Evolutionary conservation across 92 coral and sea anemone genomes (phyloP).

Genomic region (Phenganax marumi): DNA sequence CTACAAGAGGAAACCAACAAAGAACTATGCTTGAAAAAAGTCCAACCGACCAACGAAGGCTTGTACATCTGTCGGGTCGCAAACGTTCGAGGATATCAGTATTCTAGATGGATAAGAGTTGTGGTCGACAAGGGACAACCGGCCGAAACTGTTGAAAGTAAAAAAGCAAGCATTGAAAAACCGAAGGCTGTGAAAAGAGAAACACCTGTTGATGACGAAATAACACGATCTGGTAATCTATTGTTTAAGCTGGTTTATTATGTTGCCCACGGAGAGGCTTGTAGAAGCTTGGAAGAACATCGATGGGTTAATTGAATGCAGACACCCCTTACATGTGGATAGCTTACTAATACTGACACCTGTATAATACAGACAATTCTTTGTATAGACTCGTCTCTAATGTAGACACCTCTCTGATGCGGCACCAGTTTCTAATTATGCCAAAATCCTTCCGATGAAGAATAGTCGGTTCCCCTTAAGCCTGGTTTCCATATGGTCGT

Average conservation of each 20-base stretch:
- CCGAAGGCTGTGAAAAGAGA: not conserved
- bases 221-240: not conserved
- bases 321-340: no score
- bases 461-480: no score
- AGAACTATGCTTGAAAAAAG: conserved; percentile 52
- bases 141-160: not conserved
- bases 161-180: conserved; percentile 31
- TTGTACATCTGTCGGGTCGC: conserved; percentile 79
- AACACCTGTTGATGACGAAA: not conserved
- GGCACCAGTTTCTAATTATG: no score
- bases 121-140: conserved; percentile 42
- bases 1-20: conserved; percentile 51
- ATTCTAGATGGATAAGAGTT: conserved; percentile 77
- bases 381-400: no score
- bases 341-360: no score
- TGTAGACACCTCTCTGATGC: no score
- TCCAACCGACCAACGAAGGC: conserved; percentile 61
- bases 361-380: no score
- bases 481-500: no score
- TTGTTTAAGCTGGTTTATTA: not conserved
- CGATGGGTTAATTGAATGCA: no score
- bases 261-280: no score
- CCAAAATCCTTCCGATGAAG: no score
- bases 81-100: conserved; percentile 53
- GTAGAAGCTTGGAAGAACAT: no score